Evolutionary conservation across 2,113 vertebrate genomes (phyloP), one percentile per base, ranked within the genome.

Genomic region (Eidolon helvum): DNA sequence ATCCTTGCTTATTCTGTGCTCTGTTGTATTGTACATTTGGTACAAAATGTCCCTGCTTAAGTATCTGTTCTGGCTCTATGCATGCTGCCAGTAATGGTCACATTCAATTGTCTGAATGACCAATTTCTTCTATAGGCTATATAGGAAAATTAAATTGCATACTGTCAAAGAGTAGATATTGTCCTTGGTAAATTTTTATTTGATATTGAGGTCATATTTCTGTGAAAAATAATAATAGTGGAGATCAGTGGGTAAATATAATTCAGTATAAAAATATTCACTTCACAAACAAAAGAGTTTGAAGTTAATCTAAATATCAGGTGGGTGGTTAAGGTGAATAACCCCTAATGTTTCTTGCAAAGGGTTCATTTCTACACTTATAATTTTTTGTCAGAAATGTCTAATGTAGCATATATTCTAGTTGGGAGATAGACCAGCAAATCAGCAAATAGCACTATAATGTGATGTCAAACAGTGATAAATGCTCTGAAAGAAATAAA

Each of bases 131-230:
- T 38, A 2, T 71, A 48, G 68, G 43, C 18, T 94, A 75, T 15
- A 84, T 2, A 53, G 48, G 53, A 87, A 96, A 93, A 96, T 87
- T 96, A 92, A 92, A 96, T 97, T 91, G 68, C 65, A 68, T 53
- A 65, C 50, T 96, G 74, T 57, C 59, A 90, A 53, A 88, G 18
- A 92, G 71, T 43, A 94, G 65, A 75, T 91, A 84, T 40, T 83
- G 75, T 77, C 87, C 78, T 94, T 90, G 45, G 74, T 80, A 96
- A 85, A 48, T 96, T 95, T 93, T 83, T 84, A 91, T 78, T 89
- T 92, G 92, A 90, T 95, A 93, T 48, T 96, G 50, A 92, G 63
- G 94, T 57, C 50, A 97, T 87, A 91, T 87, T 57, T 94, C 66
- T 66, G 35, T 93, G 66, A 66, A 90, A 90, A 82, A 92, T 88